Base-by-base conservation (phyloP, 1,140 invertebrate genomes). In the Drosophila subpulchrella region DNA sequence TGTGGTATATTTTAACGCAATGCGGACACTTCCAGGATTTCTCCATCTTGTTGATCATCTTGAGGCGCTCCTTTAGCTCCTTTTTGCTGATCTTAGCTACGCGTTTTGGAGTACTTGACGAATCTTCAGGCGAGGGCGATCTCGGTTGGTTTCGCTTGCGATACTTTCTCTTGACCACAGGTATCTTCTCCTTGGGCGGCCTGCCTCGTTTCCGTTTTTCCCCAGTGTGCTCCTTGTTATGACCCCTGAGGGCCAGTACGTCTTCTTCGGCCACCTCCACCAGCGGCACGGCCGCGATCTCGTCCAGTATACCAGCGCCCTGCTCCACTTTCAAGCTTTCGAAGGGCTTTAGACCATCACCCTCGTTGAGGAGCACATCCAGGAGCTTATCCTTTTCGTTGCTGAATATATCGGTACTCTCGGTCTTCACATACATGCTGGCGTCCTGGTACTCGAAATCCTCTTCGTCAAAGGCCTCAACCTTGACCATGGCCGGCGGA, bases 1-100 rank as follows among this genome's bases (percentile, higher is more conserved):
- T 92, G 54, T 92, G 90, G 55, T 92, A 92, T 27, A 92, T 84
- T 55, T 92, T 92, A 0, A 91, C 86, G 46, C 91, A 92, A 38
- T 90, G 77, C 8, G 89, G 84, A 78, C 91, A 92, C 70, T 92
- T 71, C 78, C 82, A 92, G 10, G 85, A 68, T 66, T 84, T 90
- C 30, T 91, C 90, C 72, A 90, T 81, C 58, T 89, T 91, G 32
- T 86, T 91, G 3, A 91, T 50, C 71, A 92, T 78, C 39, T 90
- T 91, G 38, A 92, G 63, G 4, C 90, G 90, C 39, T 86, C 88
- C 24, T 81, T 92, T 0, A 92, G 61, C 61, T 92, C 84, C 42
- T 86, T 81, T 48, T 88, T 82, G 13, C 81, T 79, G 5, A 92
- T 73, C 51, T 84, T 90, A 20, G 91, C 74, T 13, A 89, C 81